These are phyloP conservation scores for Erethizon dorsatum DNA, from an alignment of 2,797 vertebrate species.

Conservation along the genomic window DNA sequence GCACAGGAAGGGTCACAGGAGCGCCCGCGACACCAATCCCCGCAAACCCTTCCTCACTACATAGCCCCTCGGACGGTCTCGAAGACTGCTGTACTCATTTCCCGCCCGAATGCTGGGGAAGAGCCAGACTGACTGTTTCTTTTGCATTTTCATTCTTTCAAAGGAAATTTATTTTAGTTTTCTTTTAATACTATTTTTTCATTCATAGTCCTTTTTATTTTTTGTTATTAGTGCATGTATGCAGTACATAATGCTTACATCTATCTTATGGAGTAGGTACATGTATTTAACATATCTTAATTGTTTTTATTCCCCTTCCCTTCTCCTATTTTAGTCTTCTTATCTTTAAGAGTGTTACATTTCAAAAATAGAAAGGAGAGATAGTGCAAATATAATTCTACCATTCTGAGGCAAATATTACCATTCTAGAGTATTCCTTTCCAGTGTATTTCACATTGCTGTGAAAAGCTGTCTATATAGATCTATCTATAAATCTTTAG, in stretches of 20 bases:
- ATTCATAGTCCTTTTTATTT: neutral
- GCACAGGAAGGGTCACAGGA: neutral
- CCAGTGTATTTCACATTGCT: constrained; percentile 25
- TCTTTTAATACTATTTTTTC: neutral
- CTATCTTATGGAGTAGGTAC: neutral
- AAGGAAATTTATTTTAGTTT: constrained; percentile 22
- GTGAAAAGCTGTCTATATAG: neutral
- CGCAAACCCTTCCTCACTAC: neutral
- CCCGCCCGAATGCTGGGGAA: neutral
- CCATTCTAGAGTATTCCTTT: neutral
- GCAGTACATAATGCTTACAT: neutral
- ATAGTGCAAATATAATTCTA: constrained; percentile 15
- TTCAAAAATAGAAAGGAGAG: constrained; percentile 52
- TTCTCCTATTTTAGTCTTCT: neutral
- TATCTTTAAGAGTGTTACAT: neutral
- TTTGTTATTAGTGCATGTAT: neutral
- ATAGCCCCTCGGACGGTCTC: neutral
- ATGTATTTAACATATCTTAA: neutral
- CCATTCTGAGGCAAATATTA: constrained; percentile 17
- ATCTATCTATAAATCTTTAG: neutral
- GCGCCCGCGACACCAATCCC: neutral
- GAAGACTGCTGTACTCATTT: neutral
- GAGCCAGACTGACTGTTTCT: neutral
- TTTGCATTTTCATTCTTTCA: neutral
- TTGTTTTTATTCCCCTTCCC: neutral